Percentiles rank a stretch among this genome's conserved stretches.
Evolutionary conservation across 2,888 invertebrate species (phyloP).

Genomic region (Hyposoter didymator): DNA sequence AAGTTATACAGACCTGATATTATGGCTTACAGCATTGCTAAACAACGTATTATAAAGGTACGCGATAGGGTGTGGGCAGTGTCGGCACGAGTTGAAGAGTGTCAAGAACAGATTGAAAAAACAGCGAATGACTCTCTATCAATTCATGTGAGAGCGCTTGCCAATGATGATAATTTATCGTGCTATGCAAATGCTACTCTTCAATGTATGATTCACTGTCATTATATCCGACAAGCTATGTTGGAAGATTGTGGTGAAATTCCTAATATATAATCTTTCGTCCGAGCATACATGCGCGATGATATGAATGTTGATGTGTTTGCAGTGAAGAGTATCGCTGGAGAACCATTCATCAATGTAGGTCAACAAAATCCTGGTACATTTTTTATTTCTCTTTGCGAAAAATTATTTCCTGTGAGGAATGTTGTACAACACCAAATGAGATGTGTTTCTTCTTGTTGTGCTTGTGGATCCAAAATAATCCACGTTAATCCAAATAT

Average conservation of each 20-base stretch:
- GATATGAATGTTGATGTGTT: constrained; percentile 15
- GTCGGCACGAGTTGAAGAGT: constrained; percentile 10
- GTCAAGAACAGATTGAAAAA: constrained; percentile 9
- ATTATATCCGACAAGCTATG: constrained; percentile 20
- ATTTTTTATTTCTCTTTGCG: constrained; percentile 36
- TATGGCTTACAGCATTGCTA: background rate
- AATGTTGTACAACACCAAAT: background rate
- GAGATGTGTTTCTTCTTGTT: background rate
- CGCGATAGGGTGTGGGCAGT: constrained; percentile 43
- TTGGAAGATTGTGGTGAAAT: background rate
- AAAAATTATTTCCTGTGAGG: background rate
- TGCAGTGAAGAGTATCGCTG: constrained; percentile 8
- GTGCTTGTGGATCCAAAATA: background rate
- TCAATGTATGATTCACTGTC: constrained; percentile 53
- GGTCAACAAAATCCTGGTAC: constrained; percentile 49
- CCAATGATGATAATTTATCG: constrained; percentile 48
- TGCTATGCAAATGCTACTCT: constrained; percentile 50
- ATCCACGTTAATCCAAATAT: background rate
- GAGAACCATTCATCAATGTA: constrained; percentile 25
- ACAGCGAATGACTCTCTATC: background rate
- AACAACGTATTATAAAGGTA: constrained; percentile 10
- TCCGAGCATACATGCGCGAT: constrained; percentile 6
- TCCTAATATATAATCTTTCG: background rate
- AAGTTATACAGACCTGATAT: constrained; percentile 55
- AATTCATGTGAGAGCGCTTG: constrained; percentile 39